Evolutionary conservation across 2,113 vertebrate genomes (phyloP), one percentile per base, ranked within the genome.

Genomic region (Colius striatus): DNA sequence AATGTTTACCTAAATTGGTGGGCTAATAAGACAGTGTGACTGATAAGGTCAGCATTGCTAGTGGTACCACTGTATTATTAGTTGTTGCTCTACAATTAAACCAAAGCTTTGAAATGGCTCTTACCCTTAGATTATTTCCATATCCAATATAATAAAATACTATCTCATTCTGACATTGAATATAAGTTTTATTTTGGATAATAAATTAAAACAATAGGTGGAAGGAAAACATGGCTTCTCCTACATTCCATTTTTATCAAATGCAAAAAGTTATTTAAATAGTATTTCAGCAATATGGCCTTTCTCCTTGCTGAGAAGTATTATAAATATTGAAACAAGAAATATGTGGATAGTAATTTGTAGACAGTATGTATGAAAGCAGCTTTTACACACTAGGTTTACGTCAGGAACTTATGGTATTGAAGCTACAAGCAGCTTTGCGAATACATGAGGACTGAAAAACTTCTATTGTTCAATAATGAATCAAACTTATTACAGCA

Each of bases 401-500:
- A 74, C 90, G 58, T 60, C 47, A 92, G 30, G 12, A 68, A 65
- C 12, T 73, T 82, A 20, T 1, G 14, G 23, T 75, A 87, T 41
- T 54, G 41, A 85, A 55, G 48, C 3, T 16, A 21, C 14, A 66
- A 76, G 22, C 1, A 3, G 26, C 58, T 51, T 73, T 84, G 27
- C 5, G 3, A 91, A 92, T 38, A 60, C 13, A 65, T 8, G 19
- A 91, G 30, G 55, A 89, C 10, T 58, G 61, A 92, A 94, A 93
- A 92, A 55, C 47, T 61, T 71, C 36, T 14, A 66, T 74, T 96
- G 61, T 87, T 92, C 61, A 71, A 61, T 80, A 96, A 92, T 67
- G 61, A 91, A 91, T 87, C 83, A 62, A 89, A 83, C 36, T 82
- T 73, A 92, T 90, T 85, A 72, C 20, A 78, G 21, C 62, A 93